phyloP scores from a whole-genome alignment of 2,888 invertebrate species.

The Lathronympha strigana region DNA sequence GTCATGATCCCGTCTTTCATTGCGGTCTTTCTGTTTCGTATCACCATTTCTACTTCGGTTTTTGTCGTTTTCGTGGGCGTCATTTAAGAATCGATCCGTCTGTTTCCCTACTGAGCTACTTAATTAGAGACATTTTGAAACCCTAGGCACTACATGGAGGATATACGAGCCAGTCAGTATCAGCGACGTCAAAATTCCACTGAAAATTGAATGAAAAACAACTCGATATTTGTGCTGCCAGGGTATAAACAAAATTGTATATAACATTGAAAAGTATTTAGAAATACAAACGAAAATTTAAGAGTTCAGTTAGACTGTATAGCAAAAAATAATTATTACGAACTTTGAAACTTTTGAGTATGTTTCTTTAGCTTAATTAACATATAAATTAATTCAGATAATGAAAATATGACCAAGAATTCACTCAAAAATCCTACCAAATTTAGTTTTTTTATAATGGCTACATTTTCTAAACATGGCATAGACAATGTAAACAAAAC shows the following conservation, averaged over 20 bases:
- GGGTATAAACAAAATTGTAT: constrained; percentile 28
- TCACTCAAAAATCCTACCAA: background rate
- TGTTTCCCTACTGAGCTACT: constrained; percentile 72
- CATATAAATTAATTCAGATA: background rate
- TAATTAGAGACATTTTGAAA: constrained; percentile 76
- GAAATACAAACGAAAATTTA: background rate
- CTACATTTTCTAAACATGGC: background rate
- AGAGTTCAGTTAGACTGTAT: background rate
- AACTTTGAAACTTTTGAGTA: background rate
- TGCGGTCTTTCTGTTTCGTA: constrained; percentile 93
- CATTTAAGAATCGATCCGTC: constrained; percentile 79
- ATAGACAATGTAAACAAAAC: constrained; percentile 27
- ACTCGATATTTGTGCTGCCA: constrained; percentile 71
- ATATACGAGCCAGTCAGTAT: constrained; percentile 72
- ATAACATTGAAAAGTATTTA: background rate
- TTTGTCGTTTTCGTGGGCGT: constrained; percentile 91
- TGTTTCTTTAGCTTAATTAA: background rate
- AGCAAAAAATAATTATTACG: background rate
- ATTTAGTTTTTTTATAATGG: background rate
- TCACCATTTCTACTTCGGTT: constrained; percentile 94
- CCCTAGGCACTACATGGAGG: constrained; percentile 74
- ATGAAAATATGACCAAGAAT: background rate
- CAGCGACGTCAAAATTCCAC: constrained; percentile 79
- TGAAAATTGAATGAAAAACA: constrained; percentile 80
- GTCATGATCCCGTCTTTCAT: constrained; percentile 95